Evolutionary conservation across 1,140 invertebrate species (phyloP), one percentile per base, ranked within the genome.

Genomic region (Trissolcus basalis): DNA sequence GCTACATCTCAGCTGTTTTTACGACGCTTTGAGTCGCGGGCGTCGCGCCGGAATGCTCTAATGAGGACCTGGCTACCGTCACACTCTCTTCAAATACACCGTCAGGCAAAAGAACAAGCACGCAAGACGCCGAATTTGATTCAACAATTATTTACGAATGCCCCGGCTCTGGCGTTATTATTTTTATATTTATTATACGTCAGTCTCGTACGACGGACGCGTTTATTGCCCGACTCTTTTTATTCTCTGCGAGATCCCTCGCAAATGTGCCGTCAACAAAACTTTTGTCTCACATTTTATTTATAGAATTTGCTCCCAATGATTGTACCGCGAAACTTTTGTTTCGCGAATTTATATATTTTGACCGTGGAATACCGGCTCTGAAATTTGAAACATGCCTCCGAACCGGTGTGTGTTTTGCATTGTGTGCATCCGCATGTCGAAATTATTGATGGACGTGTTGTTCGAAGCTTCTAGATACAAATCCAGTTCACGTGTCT

Each of bases 1-100:
- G 82, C 81, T 85, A 86, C 84, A 83, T 87, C 84, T 86, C 85
- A 86, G 84, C 83, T 84, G 86, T 87, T 87, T 87, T 87, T 87
- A 87, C 85, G 86, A 87, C 85, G 81, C 86, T 87, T 87, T 87
- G 83, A 88, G 83, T 86, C 81, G 86, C 86, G 84, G 83, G 86
- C 84, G 86, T 87, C 85, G 84, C 83, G 80, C 74, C 83, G 85
- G 87, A 88, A 88, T 88, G 87, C 86, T 86, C 85, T 88, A 88
- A 88, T 88, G 87, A 88, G 86, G 84, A 85, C 86, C 87, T 87
- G 86, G 86, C 86, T 87, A 86, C 82, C 83, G 82, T 86, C 85
- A 84, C 82, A 71, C 83, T 84, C 82, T 80, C 82, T 71, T 71
- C 68, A 71, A 77, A 72, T 53, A 69, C 59, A 64, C 59, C 72